Base-by-base conservation (phyloP, 2,888 invertebrate species). In the Trachelus tabidus region DNA sequence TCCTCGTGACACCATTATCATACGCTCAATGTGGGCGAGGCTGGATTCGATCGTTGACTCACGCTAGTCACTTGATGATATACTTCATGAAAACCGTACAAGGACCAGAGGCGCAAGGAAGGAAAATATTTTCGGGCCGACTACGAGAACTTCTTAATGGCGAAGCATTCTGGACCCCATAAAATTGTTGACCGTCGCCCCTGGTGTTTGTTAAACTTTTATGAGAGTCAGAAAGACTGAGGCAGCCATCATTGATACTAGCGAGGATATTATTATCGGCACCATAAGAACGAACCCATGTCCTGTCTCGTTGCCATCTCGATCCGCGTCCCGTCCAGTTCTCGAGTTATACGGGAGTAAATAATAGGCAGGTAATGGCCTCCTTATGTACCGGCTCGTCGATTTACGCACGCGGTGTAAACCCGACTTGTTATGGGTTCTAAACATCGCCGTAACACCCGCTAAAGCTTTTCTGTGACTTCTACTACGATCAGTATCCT, bases 121-220 rank as follows among this genome's bases (percentile, higher is more conserved):
- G 40, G 15, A 15, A 40, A 40, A 40, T 40, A 40, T 40, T 40
- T 40, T 40, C 1, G 15, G 40, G 15, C 15, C 40, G 40, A 40
- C 40, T 40, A 15, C 15, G 15, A 4, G 40, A 40, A 40, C 15
- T 40, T 40, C 15, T 40, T 15, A 40, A 40, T 15, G 40, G 2
- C 40, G 6, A 40, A 15, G 40, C 15, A 15, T 40, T 40, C 40
- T 6, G 40, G 40, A 40, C 40, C 69, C 76, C 76, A 12, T 79
- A 79, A 82, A 82, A 79, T 30, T 73, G 79, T 77, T 76, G 79
- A 69, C 74, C 76, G n/a, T 31, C 31, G 35, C 56, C 31, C 71
- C 15, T 30, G 73, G 69, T 69, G 77, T 81, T 82, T 76, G 82
- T 82, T 82, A 80, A 80, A 82, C 69, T 80, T 82, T 82, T 75